These are phyloP conservation scores for Oophaga sylvatica DNA, from an alignment of 2,797 vertebrate species.

Conservation along the genomic window DNA sequence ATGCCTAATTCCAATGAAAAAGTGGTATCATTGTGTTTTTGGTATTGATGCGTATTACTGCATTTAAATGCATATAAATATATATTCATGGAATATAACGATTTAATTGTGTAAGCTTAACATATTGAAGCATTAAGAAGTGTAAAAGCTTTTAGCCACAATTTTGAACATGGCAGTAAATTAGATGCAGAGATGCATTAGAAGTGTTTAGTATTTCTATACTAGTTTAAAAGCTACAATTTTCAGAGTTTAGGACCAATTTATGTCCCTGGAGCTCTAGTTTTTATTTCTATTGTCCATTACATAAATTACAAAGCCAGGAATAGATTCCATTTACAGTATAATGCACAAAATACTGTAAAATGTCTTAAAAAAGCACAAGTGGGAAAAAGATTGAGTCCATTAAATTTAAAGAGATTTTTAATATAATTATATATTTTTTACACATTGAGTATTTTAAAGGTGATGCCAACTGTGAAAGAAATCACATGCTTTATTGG, in stretches of 20 bases:
- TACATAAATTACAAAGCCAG: constrained; percentile 81
- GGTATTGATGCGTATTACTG: not conserved
- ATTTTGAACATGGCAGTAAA: constrained; percentile 75
- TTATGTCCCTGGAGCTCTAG: constrained; percentile 79
- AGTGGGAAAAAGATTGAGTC: constrained; percentile 71
- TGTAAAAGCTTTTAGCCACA: constrained; percentile 79
- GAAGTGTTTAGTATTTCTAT: constrained; percentile 82
- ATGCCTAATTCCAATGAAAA: not conserved
- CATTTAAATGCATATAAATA: constrained; percentile 64
- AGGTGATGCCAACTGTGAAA: not conserved
- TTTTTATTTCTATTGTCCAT: constrained; percentile 82
- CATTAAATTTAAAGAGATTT: constrained; percentile 77
- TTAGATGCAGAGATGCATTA: constrained; percentile 81
- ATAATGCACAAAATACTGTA: constrained; percentile 77
- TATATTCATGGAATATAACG: constrained; percentile 73
- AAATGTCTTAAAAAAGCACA: constrained; percentile 75
- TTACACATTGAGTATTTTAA: constrained; percentile 46
- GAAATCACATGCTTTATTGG: not conserved
- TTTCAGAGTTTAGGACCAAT: constrained; percentile 82
- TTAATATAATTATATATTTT: constrained; percentile 66
- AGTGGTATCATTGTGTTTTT: not conserved
- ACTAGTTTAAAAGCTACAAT: constrained; percentile 83
- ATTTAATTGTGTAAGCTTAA: constrained; percentile 76
- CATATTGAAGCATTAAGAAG: constrained; percentile 79
- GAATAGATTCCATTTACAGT: constrained; percentile 79